Evolutionary conservation across 2,797 vertebrate genomes (phyloP).

Genomic region (Dryobates pubescens): DNA sequence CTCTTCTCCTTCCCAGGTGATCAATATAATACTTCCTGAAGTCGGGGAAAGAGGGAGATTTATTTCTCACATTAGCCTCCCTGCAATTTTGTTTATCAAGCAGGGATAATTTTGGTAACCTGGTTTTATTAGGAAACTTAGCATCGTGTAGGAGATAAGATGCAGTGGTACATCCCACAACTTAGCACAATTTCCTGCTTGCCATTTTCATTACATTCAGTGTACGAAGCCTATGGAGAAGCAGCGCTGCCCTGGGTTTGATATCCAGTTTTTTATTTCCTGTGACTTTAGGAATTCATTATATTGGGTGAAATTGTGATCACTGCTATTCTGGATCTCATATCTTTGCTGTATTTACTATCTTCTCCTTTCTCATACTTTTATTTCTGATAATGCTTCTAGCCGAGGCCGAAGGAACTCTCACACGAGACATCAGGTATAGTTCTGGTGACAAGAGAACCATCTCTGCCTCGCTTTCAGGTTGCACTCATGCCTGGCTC

Average conservation of each 20-base stretch:
- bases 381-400: conserved; percentile 83
- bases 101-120: conserved; percentile 8
- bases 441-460: conserved; percentile 67
- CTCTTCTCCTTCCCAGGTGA: conserved; percentile 77
- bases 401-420: conserved; percentile 99
- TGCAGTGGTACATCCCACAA: conserved; percentile 7
- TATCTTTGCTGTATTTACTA: conserved; percentile 80
- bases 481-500: conserved; percentile 57
- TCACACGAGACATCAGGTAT: conserved; percentile 97
- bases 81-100: not conserved
- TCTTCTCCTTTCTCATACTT: conserved; percentile 79
- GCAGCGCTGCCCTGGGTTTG: not conserved
- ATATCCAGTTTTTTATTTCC: conserved; percentile 60
- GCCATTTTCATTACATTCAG: not conserved
- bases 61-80: not conserved
- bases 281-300: conserved; percentile 80
- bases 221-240: not conserved
- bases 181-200: conserved; percentile 7
- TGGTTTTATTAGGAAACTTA: conserved; percentile 13
- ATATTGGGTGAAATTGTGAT: conserved; percentile 78
- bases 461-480: not conserved
- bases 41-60: conserved; percentile 68
- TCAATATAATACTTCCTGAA: conserved; percentile 84
- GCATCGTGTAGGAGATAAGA: not conserved
- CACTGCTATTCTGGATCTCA: conserved; percentile 68